A percentile compares a stretch with the other conserved stretches of the same genome.
These are phyloP conservation scores for Malurus splendens DNA, from an alignment of 2,797 vertebrate species.

Conservation along the genomic window DNA sequence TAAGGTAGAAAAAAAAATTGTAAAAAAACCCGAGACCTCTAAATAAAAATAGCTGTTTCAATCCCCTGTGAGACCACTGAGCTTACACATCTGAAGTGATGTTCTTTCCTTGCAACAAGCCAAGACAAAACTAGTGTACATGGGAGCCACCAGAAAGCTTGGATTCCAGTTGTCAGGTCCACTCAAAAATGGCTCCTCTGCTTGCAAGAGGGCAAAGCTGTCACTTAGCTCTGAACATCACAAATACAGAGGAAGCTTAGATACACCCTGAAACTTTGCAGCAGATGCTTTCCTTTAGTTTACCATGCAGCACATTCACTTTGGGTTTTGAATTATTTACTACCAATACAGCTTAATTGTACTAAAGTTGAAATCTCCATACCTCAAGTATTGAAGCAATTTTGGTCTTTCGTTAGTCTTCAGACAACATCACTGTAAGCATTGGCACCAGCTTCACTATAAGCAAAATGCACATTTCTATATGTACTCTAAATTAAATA, in stretches of 20 bases:
- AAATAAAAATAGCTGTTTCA: not conserved
- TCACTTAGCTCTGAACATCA: not conserved
- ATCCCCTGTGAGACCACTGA: not conserved
- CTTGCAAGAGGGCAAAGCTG: not conserved
- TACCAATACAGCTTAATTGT: not conserved
- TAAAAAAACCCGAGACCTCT: rapidly evolving
- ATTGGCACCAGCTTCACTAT: not conserved
- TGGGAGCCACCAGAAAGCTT: not conserved
- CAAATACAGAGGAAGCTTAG: not conserved
- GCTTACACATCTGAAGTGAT: not conserved
- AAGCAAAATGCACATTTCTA: slow-evolving; percentile 6
- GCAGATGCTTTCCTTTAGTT: not conserved
- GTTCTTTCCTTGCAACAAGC: not conserved
- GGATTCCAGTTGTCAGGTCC: not conserved
- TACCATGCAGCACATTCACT: not conserved
- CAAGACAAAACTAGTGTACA: not conserved
- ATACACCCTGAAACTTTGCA: not conserved
- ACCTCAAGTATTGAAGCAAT: slow-evolving; percentile 24
- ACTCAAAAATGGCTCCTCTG: not conserved
- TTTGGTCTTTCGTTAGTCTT: not conserved
- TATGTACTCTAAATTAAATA: slow-evolving; percentile 42
- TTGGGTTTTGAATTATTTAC: slow-evolving; percentile 4
- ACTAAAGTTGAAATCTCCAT: not conserved
- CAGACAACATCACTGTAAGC: slow-evolving; percentile 8
- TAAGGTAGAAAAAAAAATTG: not conserved